Base-by-base conservation (phyloP, 2,797 vertebrate species). In the Sebastes itinus region DNA sequence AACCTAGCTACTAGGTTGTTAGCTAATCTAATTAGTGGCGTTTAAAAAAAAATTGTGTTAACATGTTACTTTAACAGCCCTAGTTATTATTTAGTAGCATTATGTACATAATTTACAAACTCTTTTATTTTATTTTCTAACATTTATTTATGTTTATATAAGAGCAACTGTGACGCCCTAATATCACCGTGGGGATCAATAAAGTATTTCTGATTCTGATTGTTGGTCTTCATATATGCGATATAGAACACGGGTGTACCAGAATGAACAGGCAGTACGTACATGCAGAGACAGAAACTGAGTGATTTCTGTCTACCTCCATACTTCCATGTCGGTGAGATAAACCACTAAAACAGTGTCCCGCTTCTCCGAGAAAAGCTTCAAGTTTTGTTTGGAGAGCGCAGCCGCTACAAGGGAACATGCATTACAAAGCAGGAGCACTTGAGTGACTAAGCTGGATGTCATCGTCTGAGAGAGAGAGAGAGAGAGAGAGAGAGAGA, bases 401-500 rank as follows among this genome's bases (percentile, higher is more conserved):
- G 8, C 62, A 14, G 52, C 64, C 64, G 78, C 87, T 82, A 86
- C 74, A 76, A 77, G 79, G 54, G 81, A 83, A 86, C 84, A 87
- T 78, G 91, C 65, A 12, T 83, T 83, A 90, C 90, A 94, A 94
- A 93, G 90, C 82, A 11, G 65, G 67, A 70, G 77, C 88, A 92
- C 92, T 94, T 90, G 85, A 92, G 78, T 89, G 88, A 90, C 92
- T 90, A 92, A 94, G 92, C 90, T 87, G 56, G 83, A 90, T 94
- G 89, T 95, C 93, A 94, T 92, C 90, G 20, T 93, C 87, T 87
- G 46, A 62, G 76, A 49, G 77, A 54, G 74, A 61, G 46, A 62
- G 75, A 46, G 77, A 35, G 33, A 35, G 11, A 12, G 33, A 35
- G 33, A 35, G 33, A 35, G 33, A 32, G 32, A 33, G 9, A 33